Conservation (phyloP, 2,888 invertebrate species). For the Orthonevra nobilis region DNA sequence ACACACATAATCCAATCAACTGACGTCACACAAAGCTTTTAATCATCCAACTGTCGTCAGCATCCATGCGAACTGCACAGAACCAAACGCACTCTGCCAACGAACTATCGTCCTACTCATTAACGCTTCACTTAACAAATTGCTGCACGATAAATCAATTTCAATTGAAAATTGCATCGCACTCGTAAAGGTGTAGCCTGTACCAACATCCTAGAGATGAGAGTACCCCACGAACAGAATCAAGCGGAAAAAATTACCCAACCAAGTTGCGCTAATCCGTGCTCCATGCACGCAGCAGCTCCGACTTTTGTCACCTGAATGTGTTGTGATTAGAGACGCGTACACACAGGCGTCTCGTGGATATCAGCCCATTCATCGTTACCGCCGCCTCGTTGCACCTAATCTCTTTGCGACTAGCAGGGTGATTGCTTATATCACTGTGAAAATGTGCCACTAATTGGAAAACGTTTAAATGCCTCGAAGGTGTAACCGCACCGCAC, state of each 20-base stretch:
- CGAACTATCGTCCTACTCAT: slow-evolving; percentile 31
- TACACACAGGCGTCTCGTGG: slow-evolving; percentile 20
- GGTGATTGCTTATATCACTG: slow-evolving; percentile 64
- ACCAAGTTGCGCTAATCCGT: slow-evolving; percentile 13
- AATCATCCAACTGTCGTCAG: slow-evolving; percentile 25
- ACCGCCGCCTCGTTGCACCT: slow-evolving; percentile 56
- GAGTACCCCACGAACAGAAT: slow-evolving; percentile 15
- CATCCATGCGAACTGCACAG: slow-evolving; percentile 4
- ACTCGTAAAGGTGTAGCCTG: background rate
- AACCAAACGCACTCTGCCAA: slow-evolving; percentile 29
- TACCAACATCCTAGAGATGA: no score
- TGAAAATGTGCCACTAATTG: slow-evolving; percentile 69
- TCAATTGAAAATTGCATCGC: slow-evolving; percentile 41
- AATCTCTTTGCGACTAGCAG: slow-evolving; percentile 37
- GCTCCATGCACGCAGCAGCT: slow-evolving; percentile 26
- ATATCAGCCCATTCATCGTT: slow-evolving; percentile 40
- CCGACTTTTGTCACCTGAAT: slow-evolving; percentile 65
- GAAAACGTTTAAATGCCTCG: slow-evolving; percentile 65
- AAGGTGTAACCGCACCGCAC: slow-evolving; percentile 60
- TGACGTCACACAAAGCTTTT: slow-evolving; percentile 38
- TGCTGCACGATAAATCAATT: slow-evolving; percentile 59
- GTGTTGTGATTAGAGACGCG: slow-evolving; percentile 56
- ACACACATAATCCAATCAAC: slow-evolving; percentile 40
- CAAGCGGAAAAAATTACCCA: slow-evolving; percentile 38
- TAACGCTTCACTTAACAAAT: slow-evolving; percentile 53